Conservation (phyloP, 2,888 invertebrate genomes). For the Bibio marci region DNA sequence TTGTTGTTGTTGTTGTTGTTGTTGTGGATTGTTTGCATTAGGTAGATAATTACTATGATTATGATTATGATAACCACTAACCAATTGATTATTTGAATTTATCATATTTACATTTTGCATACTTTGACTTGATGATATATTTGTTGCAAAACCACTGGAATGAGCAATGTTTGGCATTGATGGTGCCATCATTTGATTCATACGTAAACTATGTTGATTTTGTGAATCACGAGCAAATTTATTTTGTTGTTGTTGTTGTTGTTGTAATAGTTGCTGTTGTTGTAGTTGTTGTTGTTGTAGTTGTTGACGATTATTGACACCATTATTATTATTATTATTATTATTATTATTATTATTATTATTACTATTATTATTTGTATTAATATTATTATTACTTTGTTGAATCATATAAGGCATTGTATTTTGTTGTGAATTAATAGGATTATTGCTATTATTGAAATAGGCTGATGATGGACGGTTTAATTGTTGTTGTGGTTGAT, state of each 20-base stretch:
- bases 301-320: slow-evolving; percentile 10
- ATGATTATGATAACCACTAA: not conserved
- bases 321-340: too few relatives aligned
- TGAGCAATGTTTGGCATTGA: slow-evolving; percentile 30
- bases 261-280: slow-evolving; percentile 14
- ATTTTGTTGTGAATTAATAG: slow-evolving; percentile 9
- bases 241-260: slow-evolving; percentile 1
- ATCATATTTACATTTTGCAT: slow-evolving; percentile 28
- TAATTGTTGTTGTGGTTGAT: slow-evolving; percentile 14
- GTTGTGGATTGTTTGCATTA: too few relatives aligned
- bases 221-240: slow-evolving; percentile 19
- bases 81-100: slow-evolving; percentile 7
- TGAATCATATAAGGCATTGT: slow-evolving; percentile 17
- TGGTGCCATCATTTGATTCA: slow-evolving; percentile 29
- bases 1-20: too few relatives aligned
- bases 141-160: slow-evolving; percentile 15
- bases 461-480: slow-evolving; percentile 29
- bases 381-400: too few relatives aligned
- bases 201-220: slow-evolving; percentile 20
- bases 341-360: too few relatives aligned
- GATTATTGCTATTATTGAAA: slow-evolving; percentile 16
- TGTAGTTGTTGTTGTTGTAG: slow-evolving; percentile 13
- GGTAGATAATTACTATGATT: too few relatives aligned
- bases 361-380: too few relatives aligned
- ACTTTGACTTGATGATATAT: slow-evolving; percentile 26